These are phyloP conservation scores for Gasterosteus aculeatus DNA, from an alignment of 2,113 vertebrate genomes.

Conservation along the genomic window DNA sequence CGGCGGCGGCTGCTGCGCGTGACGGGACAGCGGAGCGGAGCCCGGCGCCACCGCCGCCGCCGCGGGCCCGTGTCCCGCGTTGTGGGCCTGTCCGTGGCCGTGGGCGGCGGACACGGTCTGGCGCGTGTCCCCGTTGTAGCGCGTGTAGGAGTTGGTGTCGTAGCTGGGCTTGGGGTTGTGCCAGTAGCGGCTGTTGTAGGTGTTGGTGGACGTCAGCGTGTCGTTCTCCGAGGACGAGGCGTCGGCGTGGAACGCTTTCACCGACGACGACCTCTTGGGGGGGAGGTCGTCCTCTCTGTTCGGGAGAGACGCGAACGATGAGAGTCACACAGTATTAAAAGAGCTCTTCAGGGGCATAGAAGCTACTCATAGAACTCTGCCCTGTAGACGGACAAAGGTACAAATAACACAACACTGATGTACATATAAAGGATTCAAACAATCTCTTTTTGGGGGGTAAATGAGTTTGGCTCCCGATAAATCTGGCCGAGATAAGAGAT, in stretches of 20 bases:
- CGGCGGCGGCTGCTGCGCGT: constrained; percentile 54
- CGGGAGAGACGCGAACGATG: constrained; percentile 1
- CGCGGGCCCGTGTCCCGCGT: constrained; percentile 38
- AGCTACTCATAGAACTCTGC: too few species aligned
- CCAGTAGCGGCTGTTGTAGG: constrained; percentile 97
- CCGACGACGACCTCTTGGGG: constrained; percentile 90
- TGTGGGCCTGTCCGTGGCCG: constrained; percentile 48
- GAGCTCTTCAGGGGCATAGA: too few species aligned
- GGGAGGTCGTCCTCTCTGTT: constrained; percentile 96
- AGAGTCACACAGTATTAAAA: too few species aligned
- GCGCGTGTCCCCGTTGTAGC: constrained; percentile 87
- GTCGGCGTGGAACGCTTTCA: constrained; percentile 92
- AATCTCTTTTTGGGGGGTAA: background rate
- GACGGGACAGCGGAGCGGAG: constrained; percentile 67
- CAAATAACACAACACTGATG: background rate
- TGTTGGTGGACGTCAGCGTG: constrained; percentile 96
- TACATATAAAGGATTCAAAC: background rate
- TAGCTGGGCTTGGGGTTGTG: constrained; percentile 90
- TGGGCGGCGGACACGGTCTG: constrained; percentile 85
- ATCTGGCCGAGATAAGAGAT: background rate
- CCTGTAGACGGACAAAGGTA: background rate
- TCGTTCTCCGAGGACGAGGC: constrained; percentile 96
- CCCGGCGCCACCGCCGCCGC: constrained; percentile 55
- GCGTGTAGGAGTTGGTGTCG: constrained; percentile 88
- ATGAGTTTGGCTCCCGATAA: constrained; percentile 6